Evolutionary conservation across 2,888 invertebrate species (phyloP).

Genomic region (Megamerina dolium): DNA sequence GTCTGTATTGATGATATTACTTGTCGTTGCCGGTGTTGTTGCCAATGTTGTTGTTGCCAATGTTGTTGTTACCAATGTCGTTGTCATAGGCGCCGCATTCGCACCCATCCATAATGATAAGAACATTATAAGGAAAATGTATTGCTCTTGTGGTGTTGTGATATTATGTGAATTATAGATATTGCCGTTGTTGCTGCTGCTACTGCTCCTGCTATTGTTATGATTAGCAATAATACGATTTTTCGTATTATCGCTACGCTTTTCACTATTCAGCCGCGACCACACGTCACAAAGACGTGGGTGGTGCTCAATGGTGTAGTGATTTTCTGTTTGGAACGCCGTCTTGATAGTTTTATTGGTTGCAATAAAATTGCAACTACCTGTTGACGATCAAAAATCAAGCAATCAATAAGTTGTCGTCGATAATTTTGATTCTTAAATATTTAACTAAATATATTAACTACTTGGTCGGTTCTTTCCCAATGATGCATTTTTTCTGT

Average conservation of each 20-base stretch:
- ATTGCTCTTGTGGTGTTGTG: conserved; percentile 6
- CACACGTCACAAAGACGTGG: conserved; percentile 16
- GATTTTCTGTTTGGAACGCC: conserved; percentile 23
- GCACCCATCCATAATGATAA: neutral
- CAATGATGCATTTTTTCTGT: no score
- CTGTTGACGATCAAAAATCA: conserved; percentile 20
- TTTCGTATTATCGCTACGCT: neutral
- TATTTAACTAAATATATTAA: no score
- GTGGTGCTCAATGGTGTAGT: conserved; percentile 12
- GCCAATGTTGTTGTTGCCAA: conserved; percentile 7
- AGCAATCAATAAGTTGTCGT: no score
- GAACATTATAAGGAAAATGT: no score
- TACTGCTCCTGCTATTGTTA: conserved; percentile 7
- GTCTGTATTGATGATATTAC: no score
- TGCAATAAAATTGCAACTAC: conserved; percentile 38
- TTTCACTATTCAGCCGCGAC: conserved; percentile 9
- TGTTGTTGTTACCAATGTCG: conserved; percentile 3
- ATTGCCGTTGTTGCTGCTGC: conserved; percentile 12
- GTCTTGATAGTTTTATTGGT: conserved; percentile 35
- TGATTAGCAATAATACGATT: neutral
- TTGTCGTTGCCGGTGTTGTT: neutral
- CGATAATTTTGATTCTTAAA: no score
- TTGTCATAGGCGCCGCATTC: neutral
- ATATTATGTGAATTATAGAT: neutral
- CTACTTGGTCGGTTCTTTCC: no score